phyloP scores from a whole-genome alignment of 1,140 invertebrate genomes.

The Dysdera silvatica region DNA sequence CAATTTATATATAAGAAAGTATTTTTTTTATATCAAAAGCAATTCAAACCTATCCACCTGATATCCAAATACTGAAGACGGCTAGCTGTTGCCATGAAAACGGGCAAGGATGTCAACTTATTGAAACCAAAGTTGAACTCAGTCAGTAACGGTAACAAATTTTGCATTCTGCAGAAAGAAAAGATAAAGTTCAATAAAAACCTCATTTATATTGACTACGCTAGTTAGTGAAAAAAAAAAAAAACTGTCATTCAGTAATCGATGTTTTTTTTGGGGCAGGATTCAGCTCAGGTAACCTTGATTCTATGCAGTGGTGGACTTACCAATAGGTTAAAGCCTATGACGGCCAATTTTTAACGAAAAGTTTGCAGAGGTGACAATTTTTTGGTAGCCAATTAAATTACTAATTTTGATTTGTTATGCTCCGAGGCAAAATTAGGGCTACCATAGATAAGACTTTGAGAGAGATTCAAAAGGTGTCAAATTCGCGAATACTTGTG shows the following conservation, averaged over 20 bases:
- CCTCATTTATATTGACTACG: background rate
- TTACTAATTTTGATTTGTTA: too few species aligned
- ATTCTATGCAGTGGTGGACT: too few species aligned
- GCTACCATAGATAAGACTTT: too few species aligned
- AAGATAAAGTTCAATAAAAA: constrained; percentile 18
- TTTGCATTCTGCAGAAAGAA: constrained; percentile 46
- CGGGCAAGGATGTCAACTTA: constrained; percentile 53
- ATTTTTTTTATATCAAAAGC: background rate
- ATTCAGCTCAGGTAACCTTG: too few species aligned
- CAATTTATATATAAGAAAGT: background rate
- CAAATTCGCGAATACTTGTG: too few species aligned
- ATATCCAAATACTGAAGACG: constrained; percentile 64
- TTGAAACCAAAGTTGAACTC: constrained; percentile 64
- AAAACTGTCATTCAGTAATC: background rate
- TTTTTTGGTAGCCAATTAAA: too few species aligned
- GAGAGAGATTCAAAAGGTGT: too few species aligned
- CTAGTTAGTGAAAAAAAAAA: background rate
- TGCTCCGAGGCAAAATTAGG: too few species aligned
- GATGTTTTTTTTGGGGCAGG: too few species aligned
- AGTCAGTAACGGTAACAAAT: constrained; percentile 50
- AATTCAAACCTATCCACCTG: constrained; percentile 2
- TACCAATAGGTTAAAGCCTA: too few species aligned
- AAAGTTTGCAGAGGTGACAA: too few species aligned
- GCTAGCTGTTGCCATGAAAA: constrained; percentile 56
- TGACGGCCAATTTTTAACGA: too few species aligned